phyloP scores from a whole-genome alignment of 23 tunicate species.

The Oikopleura vanhoeffeni region DNA sequence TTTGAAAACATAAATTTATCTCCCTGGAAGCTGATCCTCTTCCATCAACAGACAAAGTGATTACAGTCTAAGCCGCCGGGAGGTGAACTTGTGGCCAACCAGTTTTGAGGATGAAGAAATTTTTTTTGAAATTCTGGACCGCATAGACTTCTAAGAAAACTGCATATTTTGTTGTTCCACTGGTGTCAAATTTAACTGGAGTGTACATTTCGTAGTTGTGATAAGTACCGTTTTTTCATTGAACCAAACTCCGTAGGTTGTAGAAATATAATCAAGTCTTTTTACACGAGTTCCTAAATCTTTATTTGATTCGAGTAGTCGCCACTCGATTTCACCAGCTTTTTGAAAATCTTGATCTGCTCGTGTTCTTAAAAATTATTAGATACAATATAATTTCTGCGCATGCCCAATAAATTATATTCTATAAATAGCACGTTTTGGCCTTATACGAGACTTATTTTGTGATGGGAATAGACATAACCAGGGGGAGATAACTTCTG shows the following conservation, averaged over 20 bases:
- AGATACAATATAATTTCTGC: too few relatives aligned
- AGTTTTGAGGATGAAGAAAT: constrained; percentile 23
- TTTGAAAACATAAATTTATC: constrained; percentile 17
- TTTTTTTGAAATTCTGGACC: constrained; percentile 91
- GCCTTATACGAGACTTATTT: too few relatives aligned
- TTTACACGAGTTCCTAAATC: neutral
- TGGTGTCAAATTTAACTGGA: neutral
- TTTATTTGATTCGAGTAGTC: neutral
- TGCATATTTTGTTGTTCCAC: neutral
- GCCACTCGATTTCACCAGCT: neutral
- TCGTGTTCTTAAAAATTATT: neutral
- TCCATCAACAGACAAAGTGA: constrained; percentile 73
- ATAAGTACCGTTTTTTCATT: neutral
- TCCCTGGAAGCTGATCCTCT: constrained; percentile 77
- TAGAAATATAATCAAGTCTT: neutral
- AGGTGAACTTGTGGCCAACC: constrained; percentile 80
- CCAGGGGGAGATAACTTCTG: too few relatives aligned
- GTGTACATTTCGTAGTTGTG: neutral
- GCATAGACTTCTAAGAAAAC: constrained; percentile 67
- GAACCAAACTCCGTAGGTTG: neutral
- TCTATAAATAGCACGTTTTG: too few relatives aligned
- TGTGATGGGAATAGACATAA: too few relatives aligned
- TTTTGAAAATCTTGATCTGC: neutral
- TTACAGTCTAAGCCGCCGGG: constrained; percentile 58
- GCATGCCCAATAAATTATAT: too few relatives aligned